Conservation (phyloP, 1,140 invertebrate genomes). For the Drosophila nikananu region DNA sequence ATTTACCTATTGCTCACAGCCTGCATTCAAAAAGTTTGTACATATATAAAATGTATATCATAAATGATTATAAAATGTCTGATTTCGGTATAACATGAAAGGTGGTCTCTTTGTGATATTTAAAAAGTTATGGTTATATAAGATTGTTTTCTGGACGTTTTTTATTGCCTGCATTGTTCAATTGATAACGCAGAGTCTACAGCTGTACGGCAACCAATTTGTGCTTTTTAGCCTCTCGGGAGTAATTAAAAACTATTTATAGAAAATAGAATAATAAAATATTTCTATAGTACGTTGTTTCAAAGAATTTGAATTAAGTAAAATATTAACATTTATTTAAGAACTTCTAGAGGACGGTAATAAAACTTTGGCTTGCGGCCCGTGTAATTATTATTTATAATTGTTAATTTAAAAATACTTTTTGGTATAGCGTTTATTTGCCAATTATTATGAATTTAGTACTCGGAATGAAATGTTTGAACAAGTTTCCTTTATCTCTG, state of each 20-base stretch:
- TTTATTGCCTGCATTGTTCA: conserved; percentile 4
- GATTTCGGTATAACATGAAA: neutral
- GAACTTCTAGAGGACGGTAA: neutral
- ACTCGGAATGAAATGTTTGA: neutral
- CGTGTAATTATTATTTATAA: neutral
- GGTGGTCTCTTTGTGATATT: neutral
- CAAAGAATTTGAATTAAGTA: neutral
- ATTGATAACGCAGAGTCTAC: conserved; percentile 2
- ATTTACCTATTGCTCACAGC: neutral
- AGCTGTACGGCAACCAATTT: conserved; percentile 4
- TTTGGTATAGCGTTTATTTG: neutral
- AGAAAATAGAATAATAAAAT: neutral
- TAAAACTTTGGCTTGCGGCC: no score
- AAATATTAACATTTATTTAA: neutral
- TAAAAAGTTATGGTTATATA: neutral
- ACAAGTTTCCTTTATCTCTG: neutral
- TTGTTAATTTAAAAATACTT: neutral
- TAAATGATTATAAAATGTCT: neutral
- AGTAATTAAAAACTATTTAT: conserved; percentile 16
- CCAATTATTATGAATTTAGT: neutral
- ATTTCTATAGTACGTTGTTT: neutral
- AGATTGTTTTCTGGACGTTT: neutral
- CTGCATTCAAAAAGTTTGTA: conserved; percentile 1
- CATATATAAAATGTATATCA: neutral
- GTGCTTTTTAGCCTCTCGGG: neutral